Conservation (phyloP, 37 sponge, comb jelly and placozoan species). For the Lycopodina hypogea region DNA sequence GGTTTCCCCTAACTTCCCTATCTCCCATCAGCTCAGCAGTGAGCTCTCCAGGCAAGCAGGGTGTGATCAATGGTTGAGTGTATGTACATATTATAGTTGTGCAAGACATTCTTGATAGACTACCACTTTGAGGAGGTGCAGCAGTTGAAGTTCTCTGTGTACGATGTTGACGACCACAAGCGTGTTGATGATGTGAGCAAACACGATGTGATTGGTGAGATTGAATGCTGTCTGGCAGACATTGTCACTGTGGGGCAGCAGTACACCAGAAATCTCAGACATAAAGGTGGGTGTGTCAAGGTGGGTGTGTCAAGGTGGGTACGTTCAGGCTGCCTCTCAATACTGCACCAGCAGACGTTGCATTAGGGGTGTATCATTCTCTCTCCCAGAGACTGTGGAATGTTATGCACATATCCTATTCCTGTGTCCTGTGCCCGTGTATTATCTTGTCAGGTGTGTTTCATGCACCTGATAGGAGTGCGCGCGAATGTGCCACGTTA, state of each 20-base stretch:
- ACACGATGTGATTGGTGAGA: conserved; percentile 76
- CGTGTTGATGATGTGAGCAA: conserved; percentile 50
- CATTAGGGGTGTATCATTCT: too few relatives aligned
- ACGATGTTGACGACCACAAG: conserved; percentile 71
- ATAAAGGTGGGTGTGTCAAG: conserved; percentile 60
- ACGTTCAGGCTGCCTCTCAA: too few relatives aligned
- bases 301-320: too few relatives aligned
- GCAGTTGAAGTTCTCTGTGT: conserved; percentile 72
- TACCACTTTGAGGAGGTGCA: conserved; percentile 97
- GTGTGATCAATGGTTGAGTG: too few relatives aligned
- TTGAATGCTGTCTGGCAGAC: conserved; percentile 75
- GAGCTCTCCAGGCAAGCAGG: too few relatives aligned
- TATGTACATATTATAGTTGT: conserved; percentile 70
- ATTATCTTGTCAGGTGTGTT: too few relatives aligned
- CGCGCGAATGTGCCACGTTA: too few relatives aligned
- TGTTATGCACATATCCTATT: too few relatives aligned
- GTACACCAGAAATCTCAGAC: conserved; percentile 49
- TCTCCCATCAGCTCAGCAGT: neutral
- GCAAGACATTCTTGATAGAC: conserved; percentile 73
- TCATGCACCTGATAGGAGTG: too few relatives aligned
- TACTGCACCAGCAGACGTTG: too few relatives aligned
- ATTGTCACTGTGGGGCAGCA: conserved; percentile 73
- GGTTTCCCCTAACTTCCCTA: neutral
- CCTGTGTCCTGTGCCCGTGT: too few relatives aligned
- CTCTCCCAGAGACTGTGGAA: too few relatives aligned